Evolutionary conservation across 1,140 invertebrate genomes (phyloP), one percentile per base, ranked within the genome.

Genomic region (Oryzaephilus surinamensis): DNA sequence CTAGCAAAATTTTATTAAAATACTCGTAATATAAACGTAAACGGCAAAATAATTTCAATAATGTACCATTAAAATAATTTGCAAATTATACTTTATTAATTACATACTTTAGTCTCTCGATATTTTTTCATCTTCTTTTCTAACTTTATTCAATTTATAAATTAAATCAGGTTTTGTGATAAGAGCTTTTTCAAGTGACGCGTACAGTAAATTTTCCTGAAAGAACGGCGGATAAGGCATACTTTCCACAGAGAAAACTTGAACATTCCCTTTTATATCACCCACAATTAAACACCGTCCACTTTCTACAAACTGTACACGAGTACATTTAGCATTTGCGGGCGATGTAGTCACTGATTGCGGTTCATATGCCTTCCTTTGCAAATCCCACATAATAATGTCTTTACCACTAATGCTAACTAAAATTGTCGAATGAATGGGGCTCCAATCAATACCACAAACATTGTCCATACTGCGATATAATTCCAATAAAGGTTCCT

Each of bases 381-480:
- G 67, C 1, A 86, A 61, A 52, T 84, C 78, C 82, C 82, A 86
- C 19, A 86, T 66, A 13, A 74, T 74, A 3, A 86, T 69, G 4
- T 72, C 71, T 50, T 77, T 77, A 5, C 76, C 76, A 27, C 76
- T 79, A 0, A 81, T 73, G 1, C 77, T 81, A 2, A 84, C 80
- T 35, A 92, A 71, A 2, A 92, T 77, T 0, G 85, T 88, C 0
- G 86, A 81, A 49, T 86, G 84, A 5, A 75, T 77, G 1, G 84
- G 86, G 50, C 81, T 78, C 78, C 88, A 93, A 1, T 71, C 69
- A 5, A 80, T 77, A 35, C 73, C 78, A 46, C 72, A 70, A 0
- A 84, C 74, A 0, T 77, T 71, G 0, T 64, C 63, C 56, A 65
- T 69, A 23, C 55, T 64, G 38, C 66, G 67, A 0, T 58, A 60